These are phyloP conservation scores for Camelus dromedarius DNA, from an alignment of 2,113 vertebrate genomes.

Conservation along the genomic window DNA sequence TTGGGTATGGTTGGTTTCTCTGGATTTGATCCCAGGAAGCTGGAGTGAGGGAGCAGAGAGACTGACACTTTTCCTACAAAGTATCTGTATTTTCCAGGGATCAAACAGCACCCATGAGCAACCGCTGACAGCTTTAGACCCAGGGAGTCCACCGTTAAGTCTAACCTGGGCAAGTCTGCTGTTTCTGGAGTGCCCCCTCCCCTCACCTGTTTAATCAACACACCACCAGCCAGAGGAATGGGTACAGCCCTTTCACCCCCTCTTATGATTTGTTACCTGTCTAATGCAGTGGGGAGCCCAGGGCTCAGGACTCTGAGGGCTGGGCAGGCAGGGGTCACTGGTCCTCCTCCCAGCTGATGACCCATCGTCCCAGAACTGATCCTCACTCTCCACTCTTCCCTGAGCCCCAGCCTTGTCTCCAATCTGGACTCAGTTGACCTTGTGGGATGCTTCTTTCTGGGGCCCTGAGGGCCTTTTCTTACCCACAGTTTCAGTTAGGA, in stretches of 20 bases:
- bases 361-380: neutral
- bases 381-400: no score
- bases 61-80: neutral
- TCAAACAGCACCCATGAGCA: neutral
- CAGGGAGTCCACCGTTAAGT: neutral
- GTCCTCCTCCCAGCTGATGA: neutral
- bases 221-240: neutral
- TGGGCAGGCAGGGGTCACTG: neutral
- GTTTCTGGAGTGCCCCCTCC: no score
- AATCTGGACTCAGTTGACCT: neutral
- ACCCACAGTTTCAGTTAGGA: neutral
- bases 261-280: neutral
- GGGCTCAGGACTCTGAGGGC: neutral
- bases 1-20: neutral
- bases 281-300: neutral
- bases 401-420: no score
- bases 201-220: neutral
- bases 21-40: neutral
- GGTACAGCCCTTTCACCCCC: neutral
- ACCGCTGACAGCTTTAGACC: neutral
- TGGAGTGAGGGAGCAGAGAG: neutral
- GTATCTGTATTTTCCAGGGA: neutral
- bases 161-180: neutral
- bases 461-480: neutral
- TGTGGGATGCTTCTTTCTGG: neutral